phyloP scores from a whole-genome alignment of 2,113 vertebrate species.

The Dissostichus mawsoni region DNA sequence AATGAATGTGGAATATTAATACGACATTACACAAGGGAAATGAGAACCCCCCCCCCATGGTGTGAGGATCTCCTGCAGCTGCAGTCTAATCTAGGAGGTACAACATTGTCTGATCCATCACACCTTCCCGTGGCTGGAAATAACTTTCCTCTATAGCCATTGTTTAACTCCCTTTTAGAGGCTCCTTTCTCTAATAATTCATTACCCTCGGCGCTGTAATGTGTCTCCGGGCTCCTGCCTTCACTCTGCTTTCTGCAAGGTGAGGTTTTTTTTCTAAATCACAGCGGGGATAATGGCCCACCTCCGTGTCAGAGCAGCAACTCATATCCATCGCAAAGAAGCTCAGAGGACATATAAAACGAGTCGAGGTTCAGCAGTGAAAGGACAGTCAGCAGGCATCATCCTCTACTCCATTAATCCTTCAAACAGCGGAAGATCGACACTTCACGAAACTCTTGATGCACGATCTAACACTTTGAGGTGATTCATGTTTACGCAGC shows the following conservation, averaged over 20 bases:
- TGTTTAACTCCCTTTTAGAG: background rate
- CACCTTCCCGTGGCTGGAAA: background rate
- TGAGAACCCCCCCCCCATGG: background rate
- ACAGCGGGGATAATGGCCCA: slow-evolving; percentile 20
- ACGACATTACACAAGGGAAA: background rate
- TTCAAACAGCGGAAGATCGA: slow-evolving; percentile 30
- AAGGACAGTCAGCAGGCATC: slow-evolving; percentile 7
- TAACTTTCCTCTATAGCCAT: background rate
- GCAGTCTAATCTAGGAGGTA: background rate
- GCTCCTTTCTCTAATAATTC: slow-evolving; percentile 8
- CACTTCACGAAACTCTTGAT: slow-evolving; percentile 28
- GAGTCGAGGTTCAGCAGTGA: background rate
- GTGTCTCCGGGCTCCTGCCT: slow-evolving; percentile 10
- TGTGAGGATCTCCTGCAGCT: background rate
- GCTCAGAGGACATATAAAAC: slow-evolving; percentile 32
- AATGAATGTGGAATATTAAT: background rate
- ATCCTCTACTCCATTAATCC: slow-evolving; percentile 26
- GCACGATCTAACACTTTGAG: slow-evolving; percentile 6
- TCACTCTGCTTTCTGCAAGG: slow-evolving; percentile 17
- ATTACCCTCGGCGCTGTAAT: slow-evolving; percentile 22
- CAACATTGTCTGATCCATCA: slow-evolving; percentile 1
- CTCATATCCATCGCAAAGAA: slow-evolving; percentile 36
- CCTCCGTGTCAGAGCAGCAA: slow-evolving; percentile 11
- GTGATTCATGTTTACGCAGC: slow-evolving; percentile 26
- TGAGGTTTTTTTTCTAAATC: slow-evolving; percentile 41